Conservation (phyloP, 1,140 invertebrate species). For the Zaprionus inermis region DNA sequence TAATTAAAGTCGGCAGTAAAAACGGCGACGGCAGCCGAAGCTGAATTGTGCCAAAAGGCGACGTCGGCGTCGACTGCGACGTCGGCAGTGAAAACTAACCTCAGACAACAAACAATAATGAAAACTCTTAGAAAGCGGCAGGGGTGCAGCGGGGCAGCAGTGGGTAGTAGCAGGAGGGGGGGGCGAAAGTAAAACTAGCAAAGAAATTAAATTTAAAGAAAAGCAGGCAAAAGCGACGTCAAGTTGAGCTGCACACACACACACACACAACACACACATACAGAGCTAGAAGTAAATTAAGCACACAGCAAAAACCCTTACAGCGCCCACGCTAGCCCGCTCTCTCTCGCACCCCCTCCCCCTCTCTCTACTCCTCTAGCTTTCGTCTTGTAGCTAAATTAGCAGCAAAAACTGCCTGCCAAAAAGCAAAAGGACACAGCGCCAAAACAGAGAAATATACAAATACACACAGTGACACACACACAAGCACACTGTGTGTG, state of each 20-base stretch:
- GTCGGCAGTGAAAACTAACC: slow-evolving; percentile 80
- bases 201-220: slow-evolving; percentile 82
- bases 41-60: slow-evolving; percentile 77
- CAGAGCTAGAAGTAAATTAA: slow-evolving; percentile 57
- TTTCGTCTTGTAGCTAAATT: slow-evolving; percentile 57
- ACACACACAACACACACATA: slow-evolving; percentile 3
- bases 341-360: not conserved
- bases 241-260: slow-evolving; percentile 25
- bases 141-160: too few relatives aligned
- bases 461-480: not conserved
- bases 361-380: not conserved
- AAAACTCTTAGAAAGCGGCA: slow-evolving; percentile 71
- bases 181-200: slow-evolving; percentile 62
- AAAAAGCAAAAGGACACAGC: slow-evolving; percentile 28
- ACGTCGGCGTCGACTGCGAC: slow-evolving; percentile 40
- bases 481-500: not conserved
- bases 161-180: not conserved
- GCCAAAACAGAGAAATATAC: too few relatives aligned
- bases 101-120: slow-evolving; percentile 82
- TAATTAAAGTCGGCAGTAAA: slow-evolving; percentile 81
- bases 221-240: slow-evolving; percentile 35
- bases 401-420: slow-evolving; percentile 57
- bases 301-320: slow-evolving; percentile 34
- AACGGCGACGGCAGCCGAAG: slow-evolving; percentile 48
- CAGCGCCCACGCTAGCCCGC: not conserved